These are phyloP conservation scores for Eriosoma lanigerum DNA, from an alignment of 1,140 invertebrate genomes.

Conservation along the genomic window DNA sequence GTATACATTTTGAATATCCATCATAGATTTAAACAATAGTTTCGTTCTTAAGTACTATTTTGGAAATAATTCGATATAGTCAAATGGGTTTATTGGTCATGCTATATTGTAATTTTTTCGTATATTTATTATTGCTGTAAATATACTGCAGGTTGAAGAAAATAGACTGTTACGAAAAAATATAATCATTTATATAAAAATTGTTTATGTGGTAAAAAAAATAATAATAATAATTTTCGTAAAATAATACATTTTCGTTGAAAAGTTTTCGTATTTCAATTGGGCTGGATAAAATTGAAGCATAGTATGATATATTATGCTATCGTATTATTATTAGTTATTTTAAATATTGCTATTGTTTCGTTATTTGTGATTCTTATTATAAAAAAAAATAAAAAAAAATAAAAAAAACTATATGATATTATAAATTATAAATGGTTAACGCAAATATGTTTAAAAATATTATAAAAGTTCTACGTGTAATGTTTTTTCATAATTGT, in stretches of 20 bases:
- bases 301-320: neutral
- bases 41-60: neutral
- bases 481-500: no score
- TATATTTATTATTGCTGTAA: neutral
- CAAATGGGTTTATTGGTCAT: neutral
- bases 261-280: neutral
- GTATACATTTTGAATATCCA: no score
- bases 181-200: neutral
- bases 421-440: no score
- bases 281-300: neutral
- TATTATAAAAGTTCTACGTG: no score
- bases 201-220: neutral
- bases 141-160: neutral
- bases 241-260: neutral
- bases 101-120: neutral
- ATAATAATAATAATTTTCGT: neutral
- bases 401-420: no score
- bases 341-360: neutral
- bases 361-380: neutral
- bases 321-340: neutral
- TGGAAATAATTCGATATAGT: conserved; percentile 7
- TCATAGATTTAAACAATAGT: no score
- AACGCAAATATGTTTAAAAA: no score
- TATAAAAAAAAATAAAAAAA: no score
- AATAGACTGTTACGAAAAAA: neutral